Base-by-base conservation (phyloP, 2,797 vertebrate genomes). In the Falco naumanni region DNA sequence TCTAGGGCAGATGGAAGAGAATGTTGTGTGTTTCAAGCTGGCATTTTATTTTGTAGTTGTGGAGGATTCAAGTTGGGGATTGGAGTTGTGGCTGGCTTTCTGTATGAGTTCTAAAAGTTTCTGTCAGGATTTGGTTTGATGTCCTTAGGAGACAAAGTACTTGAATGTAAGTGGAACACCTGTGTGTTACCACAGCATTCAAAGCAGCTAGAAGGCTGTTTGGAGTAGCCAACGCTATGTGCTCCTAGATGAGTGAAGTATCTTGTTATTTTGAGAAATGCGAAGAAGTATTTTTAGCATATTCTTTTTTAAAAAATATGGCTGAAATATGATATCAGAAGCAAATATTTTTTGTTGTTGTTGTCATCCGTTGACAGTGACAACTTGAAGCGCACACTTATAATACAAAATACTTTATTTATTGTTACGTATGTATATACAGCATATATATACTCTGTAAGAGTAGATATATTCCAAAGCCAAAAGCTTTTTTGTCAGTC, bases 201-300 rank as follows among this genome's bases (percentile, higher is more conserved):
- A 90, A 84, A 95, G 79, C 90, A 88, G 59, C 88, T 88, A 76
- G 75, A 84, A 96, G 54, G 53, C 91, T 95, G 84, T 84, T 84
- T 65, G 93, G 91, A 95, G 87, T 82, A 94, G 96, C 96, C 94
- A 95, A 81, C 90, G 87, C 91, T 78, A 82, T 80, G 89, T 95
- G 92, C 72, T 96, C 80, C 37, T 60, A 86, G 91, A 87, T 81
- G 89, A 89, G 86, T 94, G 54, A 89, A 96, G 92, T 88, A 93
- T 77, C 74, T 84, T 93, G 91, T 97, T 97, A 80, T 96, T 93
- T 93, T 96, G 86, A 77, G 86, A 89, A 95, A 61, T 34, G 50
- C 84, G 82, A 37, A 79, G 79, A 87, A 79, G 43, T 94, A 96
- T 95, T 96, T 96, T 96, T 95, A 96, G 94, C 48, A 4, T 59